A percentile compares a stretch with the other conserved stretches of the same genome.
Conservation (phyloP, 1,140 invertebrate genomes). For the Drosophila sechellia region DNA sequence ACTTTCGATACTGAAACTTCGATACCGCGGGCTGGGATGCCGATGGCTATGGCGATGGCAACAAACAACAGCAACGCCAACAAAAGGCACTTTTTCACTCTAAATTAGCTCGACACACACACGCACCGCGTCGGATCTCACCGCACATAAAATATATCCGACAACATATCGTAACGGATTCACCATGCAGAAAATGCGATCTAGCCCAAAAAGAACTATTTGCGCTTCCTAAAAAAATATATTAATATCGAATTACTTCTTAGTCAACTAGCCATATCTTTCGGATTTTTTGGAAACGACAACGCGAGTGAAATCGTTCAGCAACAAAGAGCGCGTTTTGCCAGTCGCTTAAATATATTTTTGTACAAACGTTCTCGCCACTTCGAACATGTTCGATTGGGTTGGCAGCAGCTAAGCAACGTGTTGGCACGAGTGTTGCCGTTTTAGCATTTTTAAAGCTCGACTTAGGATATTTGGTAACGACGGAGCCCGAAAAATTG, state of each 20-base stretch:
- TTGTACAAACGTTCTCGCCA: background rate
- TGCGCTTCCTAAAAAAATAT: conserved; percentile 4
- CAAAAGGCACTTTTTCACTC: conserved; percentile 32
- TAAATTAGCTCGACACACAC: conserved; percentile 34
- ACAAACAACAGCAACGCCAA: conserved; percentile 13
- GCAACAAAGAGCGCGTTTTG: conserved; percentile 9
- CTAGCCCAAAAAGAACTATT: background rate
- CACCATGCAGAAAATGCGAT: conserved; percentile 1
- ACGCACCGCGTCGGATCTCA: conserved; percentile 28
- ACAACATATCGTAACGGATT: conserved; percentile 2
- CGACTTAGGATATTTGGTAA: too few relatives aligned
- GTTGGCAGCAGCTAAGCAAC: background rate
- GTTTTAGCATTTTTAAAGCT: too few relatives aligned
- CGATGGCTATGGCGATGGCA: background rate
- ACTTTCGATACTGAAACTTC: conserved; percentile 2
- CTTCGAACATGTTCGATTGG: background rate
- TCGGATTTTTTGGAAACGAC: background rate
- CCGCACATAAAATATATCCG: conserved; percentile 26
- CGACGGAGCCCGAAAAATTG: too few relatives aligned
- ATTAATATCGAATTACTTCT: background rate
- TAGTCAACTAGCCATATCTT: conserved; percentile 16
- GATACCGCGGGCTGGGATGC: background rate
- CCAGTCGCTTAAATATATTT: conserved; percentile 11
- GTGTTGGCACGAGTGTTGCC: too few relatives aligned
- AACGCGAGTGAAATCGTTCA: conserved; percentile 12